Base-by-base conservation (phyloP, 2,113 vertebrate species). In the Parus major region DNA sequence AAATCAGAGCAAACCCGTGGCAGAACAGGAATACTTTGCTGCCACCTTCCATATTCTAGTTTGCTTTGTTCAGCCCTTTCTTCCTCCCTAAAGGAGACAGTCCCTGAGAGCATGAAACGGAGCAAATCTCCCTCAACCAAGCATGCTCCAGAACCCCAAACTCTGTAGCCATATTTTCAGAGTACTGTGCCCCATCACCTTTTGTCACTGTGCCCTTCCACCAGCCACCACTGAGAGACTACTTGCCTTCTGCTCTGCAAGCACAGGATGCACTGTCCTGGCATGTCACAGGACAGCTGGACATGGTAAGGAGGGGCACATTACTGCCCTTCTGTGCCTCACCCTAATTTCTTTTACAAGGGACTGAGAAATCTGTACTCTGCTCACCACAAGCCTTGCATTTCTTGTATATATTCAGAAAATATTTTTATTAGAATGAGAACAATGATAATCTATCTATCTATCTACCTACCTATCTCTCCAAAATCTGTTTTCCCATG, bases 241-340 rank as follows among this genome's bases (percentile, higher is more conserved):
- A 17, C 28, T 36, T 42, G 60, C 5, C 28, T 90, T 63, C 17
- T 12, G 4, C 13, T 4, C 31, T 53, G 39, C 39, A 53, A 46
- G 17, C 28, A 68, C 39, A 63, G 56, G 42, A 55, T 44, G 33
- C 7, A 11, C 5, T 22, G 16, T 68, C 44, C 47, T 36, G 52
- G 24, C 0, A 1, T 39, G 31, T 28, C 0, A 2, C 2, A 8
- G 20, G 28, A 78, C 21, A 71, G 49, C 5, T n/a, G 25, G 5
- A 15, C 5, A 3, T 49, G 29, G 31, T 35, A 71, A 84, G 22
- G 44, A 61, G 12, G 18, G 27, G 3, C 25, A 56, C 33, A 35
- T 71, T 47, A 19, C 21, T 76, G 28, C 20, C 24, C 12, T 57
- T 12, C 24, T 61, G 36, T 86, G 19, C 36, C 28, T 79, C 27